Conservation (phyloP, 2,113 vertebrate genomes). For the Oryzias celebensis region DNA sequence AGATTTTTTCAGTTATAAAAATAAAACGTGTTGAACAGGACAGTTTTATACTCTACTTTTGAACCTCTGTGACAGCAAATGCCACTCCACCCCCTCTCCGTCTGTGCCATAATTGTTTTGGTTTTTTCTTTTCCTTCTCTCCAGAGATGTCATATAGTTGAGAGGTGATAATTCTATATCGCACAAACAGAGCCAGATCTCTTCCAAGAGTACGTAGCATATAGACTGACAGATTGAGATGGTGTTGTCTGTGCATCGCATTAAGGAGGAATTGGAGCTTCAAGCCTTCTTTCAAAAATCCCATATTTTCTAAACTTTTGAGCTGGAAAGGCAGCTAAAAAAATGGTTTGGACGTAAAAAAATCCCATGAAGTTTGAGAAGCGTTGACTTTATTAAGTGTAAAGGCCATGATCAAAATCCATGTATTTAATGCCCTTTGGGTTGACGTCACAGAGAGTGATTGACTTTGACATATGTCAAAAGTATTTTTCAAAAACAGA, state of each 20-base stretch:
- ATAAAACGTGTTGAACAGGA: conserved; percentile 82
- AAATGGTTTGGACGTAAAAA: not conserved
- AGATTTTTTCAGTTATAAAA: conserved; percentile 83
- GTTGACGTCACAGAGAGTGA: too few species aligned
- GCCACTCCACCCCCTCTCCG: conserved; percentile 81
- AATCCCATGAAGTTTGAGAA: conserved; percentile 20
- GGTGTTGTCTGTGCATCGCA: conserved; percentile 51
- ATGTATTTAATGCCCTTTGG: too few species aligned
- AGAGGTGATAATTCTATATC: conserved; percentile 72
- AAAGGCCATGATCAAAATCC: too few species aligned
- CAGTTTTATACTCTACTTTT: conserved; percentile 80
- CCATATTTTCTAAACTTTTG: conserved; percentile 5
- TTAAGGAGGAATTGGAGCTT: conserved; percentile 38
- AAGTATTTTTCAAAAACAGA: conserved; percentile 38
- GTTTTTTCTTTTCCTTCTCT: conserved; percentile 38
- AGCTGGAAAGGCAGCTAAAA: conserved; percentile 12
- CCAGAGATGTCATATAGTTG: conserved; percentile 75
- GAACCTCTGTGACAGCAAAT: conserved; percentile 79
- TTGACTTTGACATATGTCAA: conserved; percentile 8
- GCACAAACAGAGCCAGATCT: conserved; percentile 67
- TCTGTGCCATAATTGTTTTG: conserved; percentile 79
- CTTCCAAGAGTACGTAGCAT: conserved; percentile 68
- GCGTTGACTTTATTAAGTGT: too few species aligned
- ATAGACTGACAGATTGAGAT: conserved; percentile 70
- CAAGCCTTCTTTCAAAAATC: conserved; percentile 8